Evolutionary conservation across 2,888 invertebrate genomes (phyloP), one percentile per base, ranked within the genome.

Genomic region (Isotomurus palustris): DNA sequence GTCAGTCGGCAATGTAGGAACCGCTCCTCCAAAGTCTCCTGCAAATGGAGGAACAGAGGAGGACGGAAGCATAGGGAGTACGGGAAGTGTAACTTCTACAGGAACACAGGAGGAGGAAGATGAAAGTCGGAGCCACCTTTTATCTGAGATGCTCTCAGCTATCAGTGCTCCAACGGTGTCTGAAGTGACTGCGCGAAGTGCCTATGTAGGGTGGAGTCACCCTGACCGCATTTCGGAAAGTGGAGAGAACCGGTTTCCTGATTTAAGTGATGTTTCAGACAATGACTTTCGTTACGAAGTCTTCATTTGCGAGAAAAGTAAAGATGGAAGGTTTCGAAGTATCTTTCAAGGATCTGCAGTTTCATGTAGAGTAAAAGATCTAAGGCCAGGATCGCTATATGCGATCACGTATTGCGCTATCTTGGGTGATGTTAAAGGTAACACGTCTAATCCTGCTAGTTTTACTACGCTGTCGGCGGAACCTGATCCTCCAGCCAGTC

Each of bases 321-420:
- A 87, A 73, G 87, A 89, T 70, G 87, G 87, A 73, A 85, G 88
- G 73, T 91, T 88, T 77, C 88, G 88, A 78, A 84, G 86, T 62
- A 86, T 91, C 67, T 90, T 89, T 75, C 86, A 84, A 70, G 89
- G 90, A 45, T 79, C 82, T 66, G 85, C 86, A 28, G 80, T 85
- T 56, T 85, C 86, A 43, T 87, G 88, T 77, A 49, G 78, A 71
- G 85, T 92, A 63, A 85, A 88, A 75, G 90, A 91, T 76, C 78
- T 92, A 72, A 83, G 85, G 74, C 91, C 92, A 14, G 89, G 88
- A n/a, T 86, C 87, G 74, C 88, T 89, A 74, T 92, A 91, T 77
- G 84, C 86, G 60, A 85, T 91, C 69, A 86, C 88, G 72, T 79
- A 88, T 66, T 86, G 86, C 76, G 87, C 88, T 69, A 83, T 85